phyloP scores from a whole-genome alignment of 2,888 invertebrate species.

The Pachliopta kotzebuea region DNA sequence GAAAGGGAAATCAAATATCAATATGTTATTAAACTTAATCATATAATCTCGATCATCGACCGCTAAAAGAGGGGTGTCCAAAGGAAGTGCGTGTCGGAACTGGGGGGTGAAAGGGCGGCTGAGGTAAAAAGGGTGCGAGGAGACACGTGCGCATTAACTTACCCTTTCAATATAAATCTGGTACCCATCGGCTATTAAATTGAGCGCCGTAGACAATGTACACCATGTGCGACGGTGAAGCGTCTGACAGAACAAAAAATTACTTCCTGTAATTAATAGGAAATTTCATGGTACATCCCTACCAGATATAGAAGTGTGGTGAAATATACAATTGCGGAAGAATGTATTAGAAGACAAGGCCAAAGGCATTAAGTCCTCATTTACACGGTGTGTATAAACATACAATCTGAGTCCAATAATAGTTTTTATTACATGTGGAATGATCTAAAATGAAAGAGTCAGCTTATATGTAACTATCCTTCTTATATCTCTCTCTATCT shows the following conservation, averaged over 20 bases:
- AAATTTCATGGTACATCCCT: slow-evolving; percentile 1
- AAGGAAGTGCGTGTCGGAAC: slow-evolving; percentile 38
- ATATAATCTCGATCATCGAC: slow-evolving; percentile 22
- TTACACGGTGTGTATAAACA: too few species aligned
- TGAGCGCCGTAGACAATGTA: slow-evolving; percentile 28
- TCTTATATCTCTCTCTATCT: too few species aligned
- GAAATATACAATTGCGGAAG: not conserved
- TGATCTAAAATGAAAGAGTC: too few species aligned
- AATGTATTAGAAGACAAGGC: too few species aligned
- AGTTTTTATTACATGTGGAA: not conserved
- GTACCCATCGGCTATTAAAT: slow-evolving; percentile 31
- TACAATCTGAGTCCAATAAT: too few species aligned
- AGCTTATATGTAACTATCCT: too few species aligned
- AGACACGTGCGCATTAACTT: slow-evolving; percentile 40
- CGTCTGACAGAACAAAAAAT: slow-evolving; percentile 16
- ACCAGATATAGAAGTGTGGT: not conserved
- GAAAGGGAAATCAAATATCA: slow-evolving; percentile 1
- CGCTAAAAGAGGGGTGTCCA: slow-evolving; percentile 16
- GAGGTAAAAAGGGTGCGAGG: slow-evolving; percentile 27
- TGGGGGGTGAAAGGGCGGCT: slow-evolving; percentile 31
- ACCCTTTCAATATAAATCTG: slow-evolving; percentile 40
- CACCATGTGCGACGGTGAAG: slow-evolving; percentile 18
- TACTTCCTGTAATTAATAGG: slow-evolving; percentile 22
- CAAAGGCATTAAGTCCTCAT: too few species aligned
- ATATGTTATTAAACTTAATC: slow-evolving; percentile 11